Percentiles rank a stretch among this genome's conserved stretches.
Conservation (phyloP, 2,888 invertebrate species). For the Dysmachus trigonus region DNA sequence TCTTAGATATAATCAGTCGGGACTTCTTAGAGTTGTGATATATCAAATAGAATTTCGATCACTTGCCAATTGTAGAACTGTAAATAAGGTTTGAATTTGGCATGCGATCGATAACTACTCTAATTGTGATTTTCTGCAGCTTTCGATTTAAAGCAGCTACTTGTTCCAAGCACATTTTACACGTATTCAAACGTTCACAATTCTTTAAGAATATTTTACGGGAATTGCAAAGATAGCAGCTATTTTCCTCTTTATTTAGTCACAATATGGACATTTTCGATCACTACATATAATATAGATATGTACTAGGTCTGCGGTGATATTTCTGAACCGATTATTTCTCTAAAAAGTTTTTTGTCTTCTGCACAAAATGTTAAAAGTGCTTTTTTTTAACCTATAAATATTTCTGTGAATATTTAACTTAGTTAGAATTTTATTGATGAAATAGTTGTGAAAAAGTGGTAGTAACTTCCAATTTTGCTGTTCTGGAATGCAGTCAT, state of each 20-base stretch:
- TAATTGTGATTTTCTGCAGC: background rate
- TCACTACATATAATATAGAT: background rate
- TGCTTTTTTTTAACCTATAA: background rate
- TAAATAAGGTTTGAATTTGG: background rate
- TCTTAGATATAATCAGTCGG: background rate
- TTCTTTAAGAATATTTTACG: background rate
- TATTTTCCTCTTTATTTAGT: background rate
- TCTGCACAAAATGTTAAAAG: background rate
- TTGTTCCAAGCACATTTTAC: background rate
- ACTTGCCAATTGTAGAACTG: background rate
- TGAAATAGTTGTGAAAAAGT: too few species aligned
- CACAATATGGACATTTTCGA: background rate
- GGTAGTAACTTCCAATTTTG: background rate
- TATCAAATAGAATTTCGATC: background rate
- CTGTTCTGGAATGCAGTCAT: background rate
- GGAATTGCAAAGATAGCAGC: background rate
- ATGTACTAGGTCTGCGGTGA: background rate
- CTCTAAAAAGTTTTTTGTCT: background rate
- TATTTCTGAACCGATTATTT: background rate
- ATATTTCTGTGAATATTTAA: background rate
- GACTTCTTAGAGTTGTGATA: background rate
- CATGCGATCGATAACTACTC: background rate
- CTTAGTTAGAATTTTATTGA: background rate
- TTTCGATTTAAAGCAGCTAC: background rate
- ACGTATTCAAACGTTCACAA: background rate